Evolutionary conservation across 1,140 invertebrate genomes (phyloP), one percentile per base, ranked within the genome.

Genomic region (Ganaspis sp.): DNA sequence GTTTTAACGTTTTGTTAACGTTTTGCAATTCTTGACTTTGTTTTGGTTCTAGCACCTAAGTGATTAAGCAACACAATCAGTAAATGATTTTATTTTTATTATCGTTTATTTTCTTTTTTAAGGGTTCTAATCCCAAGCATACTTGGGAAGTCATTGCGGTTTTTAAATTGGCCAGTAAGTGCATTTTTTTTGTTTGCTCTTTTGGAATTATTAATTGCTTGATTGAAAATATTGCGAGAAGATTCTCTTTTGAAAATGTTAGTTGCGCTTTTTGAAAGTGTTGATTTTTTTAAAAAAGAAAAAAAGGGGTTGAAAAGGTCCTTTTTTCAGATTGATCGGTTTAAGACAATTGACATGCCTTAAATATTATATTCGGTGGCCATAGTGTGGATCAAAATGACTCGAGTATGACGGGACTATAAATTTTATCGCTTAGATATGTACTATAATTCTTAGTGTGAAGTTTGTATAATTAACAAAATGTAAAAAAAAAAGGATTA

Each of bases 301-400:
- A n/a, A n/a, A n/a, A n/a, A 58, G 26, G 11, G 54, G 21, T 26
- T 9, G 8, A 12, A 58, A 26, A 19, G 2, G 21, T 54, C 17
- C 11, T 64, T 26, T 26, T 58, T 58, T 4, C 23, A 23, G 11
- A 23, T 23, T 64, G 4, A 29, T 64, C 6, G 58, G 58, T 64
- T 64, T 64, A 4, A 34, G 26, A 29, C 58, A 23, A 26, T 64
- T 64, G 58, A 64, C 54, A 64, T 64, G 58, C 58, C 58, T 64
- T 64, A 64, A 64, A 64, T 23, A 26, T 64, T 26, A 64, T 23
- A 64, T 64, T 64, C 58, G 58, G 58, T 34, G 69, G 76, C 72
- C 72, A 77, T 78, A 75, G 74, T 38, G 72, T 73, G 45, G 72
- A 78, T 80, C 78, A 81, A 81, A 81, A 81, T 70, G 17, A 64